phyloP scores from a whole-genome alignment of 1,140 invertebrate genomes.

The Parapsyche elsis region DNA sequence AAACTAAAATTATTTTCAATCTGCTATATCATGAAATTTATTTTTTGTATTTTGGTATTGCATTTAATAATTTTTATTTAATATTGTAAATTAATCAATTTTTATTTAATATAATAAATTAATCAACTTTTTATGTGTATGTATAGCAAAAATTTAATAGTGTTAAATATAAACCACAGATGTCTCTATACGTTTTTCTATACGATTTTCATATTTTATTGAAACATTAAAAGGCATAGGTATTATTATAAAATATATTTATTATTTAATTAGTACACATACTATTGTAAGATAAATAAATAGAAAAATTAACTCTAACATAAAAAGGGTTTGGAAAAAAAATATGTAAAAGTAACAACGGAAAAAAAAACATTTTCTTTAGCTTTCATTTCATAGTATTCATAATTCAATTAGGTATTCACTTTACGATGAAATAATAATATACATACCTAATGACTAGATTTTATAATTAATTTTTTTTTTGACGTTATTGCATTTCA shows the following conservation, averaged over 20 bases:
- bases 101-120: no score
- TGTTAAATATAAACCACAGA: no score
- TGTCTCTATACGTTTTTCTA: no score
- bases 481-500: slow-evolving; percentile 3
- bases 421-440: slow-evolving; percentile 18
- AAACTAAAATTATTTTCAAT: no score
- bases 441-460: slow-evolving; percentile 32
- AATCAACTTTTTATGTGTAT: no score
- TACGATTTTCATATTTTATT: no score
- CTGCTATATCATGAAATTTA: not conserved
- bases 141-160: no score
- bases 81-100: not conserved
- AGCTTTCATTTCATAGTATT: not conserved
- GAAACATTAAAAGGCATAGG: no score
- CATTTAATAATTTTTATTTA: not conserved
- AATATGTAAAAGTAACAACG: not conserved
- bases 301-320: not conserved
- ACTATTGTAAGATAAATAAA: not conserved
- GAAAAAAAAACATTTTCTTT: not conserved
- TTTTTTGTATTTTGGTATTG: not conserved
- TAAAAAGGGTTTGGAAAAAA: not conserved
- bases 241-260: not conserved
- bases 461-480: slow-evolving; percentile 13
- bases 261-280: not conserved
- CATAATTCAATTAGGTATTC: slow-evolving; percentile 6